These are phyloP conservation scores for Cremastinae sp. DNA, from an alignment of 2,888 invertebrate species.

Conservation along the genomic window DNA sequence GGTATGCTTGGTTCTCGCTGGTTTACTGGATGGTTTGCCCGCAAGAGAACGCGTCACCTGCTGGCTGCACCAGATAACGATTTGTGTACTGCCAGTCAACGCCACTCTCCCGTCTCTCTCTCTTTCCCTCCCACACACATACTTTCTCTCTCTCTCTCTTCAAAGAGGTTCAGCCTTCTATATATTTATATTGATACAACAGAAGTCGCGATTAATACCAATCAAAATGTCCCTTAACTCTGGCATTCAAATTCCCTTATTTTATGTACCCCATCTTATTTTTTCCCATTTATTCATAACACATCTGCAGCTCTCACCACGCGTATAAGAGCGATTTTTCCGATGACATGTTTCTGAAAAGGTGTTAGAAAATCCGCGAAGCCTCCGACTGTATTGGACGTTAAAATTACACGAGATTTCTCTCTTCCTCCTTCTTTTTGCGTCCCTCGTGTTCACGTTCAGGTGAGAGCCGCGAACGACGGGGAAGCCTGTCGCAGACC, in stretches of 20 bases:
- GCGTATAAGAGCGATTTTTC: background rate
- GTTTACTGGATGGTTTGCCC: conserved; percentile 58
- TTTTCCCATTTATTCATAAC: conserved; percentile 10
- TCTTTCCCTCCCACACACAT: background rate
- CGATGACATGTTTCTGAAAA: background rate
- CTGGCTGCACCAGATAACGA: conserved; percentile 61
- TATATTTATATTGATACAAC: background rate
- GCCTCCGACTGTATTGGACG: conserved; percentile 12
- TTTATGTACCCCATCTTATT: conserved; percentile 36
- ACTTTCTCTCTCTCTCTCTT: background rate
- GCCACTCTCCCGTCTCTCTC: conserved; percentile 5
- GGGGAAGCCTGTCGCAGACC: conserved; percentile 9
- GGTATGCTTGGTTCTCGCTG: conserved; percentile 51
- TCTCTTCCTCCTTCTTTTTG: background rate
- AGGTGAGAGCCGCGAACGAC: background rate
- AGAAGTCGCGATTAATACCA: conserved; percentile 8
- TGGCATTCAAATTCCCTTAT: conserved; percentile 51
- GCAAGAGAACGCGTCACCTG: conserved; percentile 57
- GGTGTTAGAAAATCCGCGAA: background rate
- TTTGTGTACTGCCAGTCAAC: conserved; percentile 62
- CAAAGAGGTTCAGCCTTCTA: background rate
- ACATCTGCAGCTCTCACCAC: background rate
- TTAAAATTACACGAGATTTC: conserved; percentile 31
- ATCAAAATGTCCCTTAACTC: conserved; percentile 24
- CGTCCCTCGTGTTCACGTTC: background rate